Evolutionary conservation across 92 coral and sea anemone genomes (phyloP).

Genomic region (Ricordea florida): DNA sequence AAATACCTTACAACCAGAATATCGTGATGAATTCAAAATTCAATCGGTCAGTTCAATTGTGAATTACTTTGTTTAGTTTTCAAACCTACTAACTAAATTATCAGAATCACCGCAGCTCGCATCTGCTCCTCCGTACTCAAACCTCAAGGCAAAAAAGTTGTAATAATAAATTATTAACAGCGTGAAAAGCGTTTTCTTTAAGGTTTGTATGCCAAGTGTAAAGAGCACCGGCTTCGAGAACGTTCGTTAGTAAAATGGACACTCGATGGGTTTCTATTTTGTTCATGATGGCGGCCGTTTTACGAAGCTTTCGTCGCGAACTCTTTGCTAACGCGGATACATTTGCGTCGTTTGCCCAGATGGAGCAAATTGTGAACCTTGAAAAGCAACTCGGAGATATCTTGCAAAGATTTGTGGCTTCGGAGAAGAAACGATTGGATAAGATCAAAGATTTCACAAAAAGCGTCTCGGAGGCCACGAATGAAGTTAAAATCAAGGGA

Average conservation of each 20-base stretch:
- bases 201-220: neutral
- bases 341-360: constrained; percentile 77
- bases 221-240: neutral
- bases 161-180: constrained; percentile 15
- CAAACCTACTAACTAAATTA: too few relatives aligned
- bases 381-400: constrained; percentile 67
- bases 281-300: neutral
- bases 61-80: too few relatives aligned
- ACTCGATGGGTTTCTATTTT: neutral
- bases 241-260: constrained; percentile 11
- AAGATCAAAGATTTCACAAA: constrained; percentile 56
- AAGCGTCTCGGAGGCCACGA: constrained; percentile 42
- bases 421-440: constrained; percentile 51
- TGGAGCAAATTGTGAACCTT: constrained; percentile 69
- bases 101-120: neutral
- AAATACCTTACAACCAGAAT: too few relatives aligned
- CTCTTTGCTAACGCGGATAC: constrained; percentile 22
- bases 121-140: neutral
- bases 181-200: neutral
- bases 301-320: constrained; percentile 7
- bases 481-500: constrained; percentile 20
- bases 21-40: too few relatives aligned
- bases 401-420: constrained; percentile 51
- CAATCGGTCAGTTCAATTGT: too few relatives aligned
- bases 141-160: neutral